Evolutionary conservation across 2,797 vertebrate genomes (phyloP).

Genomic region (Catamblyrhynchus diadema): DNA sequence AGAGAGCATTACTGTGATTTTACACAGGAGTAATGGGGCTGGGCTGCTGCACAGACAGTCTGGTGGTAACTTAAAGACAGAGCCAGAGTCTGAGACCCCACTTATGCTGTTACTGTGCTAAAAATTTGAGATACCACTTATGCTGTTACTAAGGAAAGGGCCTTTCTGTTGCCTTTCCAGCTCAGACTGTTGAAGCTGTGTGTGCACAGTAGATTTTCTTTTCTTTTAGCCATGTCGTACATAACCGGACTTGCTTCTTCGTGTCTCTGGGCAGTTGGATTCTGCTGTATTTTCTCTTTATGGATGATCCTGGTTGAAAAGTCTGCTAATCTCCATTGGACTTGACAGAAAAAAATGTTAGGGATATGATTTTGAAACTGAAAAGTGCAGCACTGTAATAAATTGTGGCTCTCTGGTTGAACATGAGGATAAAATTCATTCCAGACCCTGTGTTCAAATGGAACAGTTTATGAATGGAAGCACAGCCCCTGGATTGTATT

Average conservation of each 20-base stretch:
- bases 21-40: not conserved
- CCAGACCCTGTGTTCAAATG: conserved; percentile 12
- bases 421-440: conserved; percentile 44
- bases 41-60: not conserved
- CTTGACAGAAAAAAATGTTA: conserved; percentile 10
- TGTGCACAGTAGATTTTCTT: not conserved
- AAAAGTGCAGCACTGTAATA: conserved; percentile 29
- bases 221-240: not conserved
- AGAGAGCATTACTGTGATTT: not conserved
- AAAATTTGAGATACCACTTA: not conserved
- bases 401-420: conserved; percentile 15
- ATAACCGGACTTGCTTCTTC: not conserved
- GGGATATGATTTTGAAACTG: conserved; percentile 44
- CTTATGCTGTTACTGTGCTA: not conserved
- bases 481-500: conserved; percentile 24
- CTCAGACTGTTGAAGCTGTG: not conserved
- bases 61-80: not conserved
- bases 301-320: not conserved
- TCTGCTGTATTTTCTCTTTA: not conserved
- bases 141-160: not conserved
- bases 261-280: not conserved
- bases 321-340: conserved; percentile 16
- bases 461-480: conserved; percentile 48
- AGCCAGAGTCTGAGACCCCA: not conserved
- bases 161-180: not conserved